Base-by-base conservation (phyloP, 1,140 invertebrate species). In the Brachionus plicatilis region DNA sequence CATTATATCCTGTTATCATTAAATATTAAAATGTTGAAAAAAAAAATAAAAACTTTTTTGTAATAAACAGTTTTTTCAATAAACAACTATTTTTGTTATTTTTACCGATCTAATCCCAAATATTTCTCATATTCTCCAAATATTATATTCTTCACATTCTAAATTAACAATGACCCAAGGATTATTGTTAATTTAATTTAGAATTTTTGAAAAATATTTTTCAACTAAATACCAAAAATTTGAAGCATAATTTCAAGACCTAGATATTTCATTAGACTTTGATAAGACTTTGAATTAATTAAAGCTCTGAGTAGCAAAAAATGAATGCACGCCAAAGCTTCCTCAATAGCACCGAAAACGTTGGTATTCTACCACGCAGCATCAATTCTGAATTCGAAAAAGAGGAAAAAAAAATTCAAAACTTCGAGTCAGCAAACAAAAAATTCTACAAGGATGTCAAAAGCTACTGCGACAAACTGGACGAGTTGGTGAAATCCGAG, bases 401-500 rank as follows among this genome's bases (percentile, higher is more conserved):
- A 27, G 79, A 82, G 37, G 79, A 82, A 68, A 82, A 82, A 68
- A 82, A 82, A 65, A 82, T 82, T 20, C 79, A 82, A 60, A 24
- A 82, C 3, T 82, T 82, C 17, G 79, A 82, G 24, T 37, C 53
- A 20, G 33, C 33, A 17, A 82, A 82, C 29, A 82, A 82, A 82
- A 82, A 82, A 47, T 68, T 82, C 37, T 82, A 82, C 53, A 82
- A 82, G 29, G 79, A 82, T 47, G 53, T 82, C 0, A 82, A 68
- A 47, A 65, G 14, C 27, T 82, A 82, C 43, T 43, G 33, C 20
- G 79, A 82, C 17, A 82, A 82, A 68, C 41, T 82, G 43, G 79
- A 82, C 79, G 79, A 82, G 27, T 47, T 82, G 53, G 33, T 41
- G 2, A 82, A 82, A 47, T 20, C 37, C 3, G 79, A 82, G 33